Evolutionary conservation across 2,113 vertebrate species (phyloP).

Genomic region (Microcebus jonahi): DNA sequence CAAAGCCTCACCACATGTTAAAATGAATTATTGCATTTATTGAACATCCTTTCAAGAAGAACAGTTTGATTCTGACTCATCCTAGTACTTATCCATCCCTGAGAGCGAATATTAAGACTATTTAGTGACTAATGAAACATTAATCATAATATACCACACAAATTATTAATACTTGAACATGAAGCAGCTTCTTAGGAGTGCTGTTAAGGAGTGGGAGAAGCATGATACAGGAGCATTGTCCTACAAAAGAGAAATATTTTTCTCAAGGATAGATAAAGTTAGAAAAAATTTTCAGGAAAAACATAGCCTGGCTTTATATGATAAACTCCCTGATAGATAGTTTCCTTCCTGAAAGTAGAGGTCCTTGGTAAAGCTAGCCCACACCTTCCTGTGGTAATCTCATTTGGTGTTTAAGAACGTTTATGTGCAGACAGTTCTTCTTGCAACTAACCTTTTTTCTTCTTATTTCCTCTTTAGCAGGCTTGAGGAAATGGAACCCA

Average conservation of each 20-base stretch:
- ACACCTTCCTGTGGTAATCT: background rate
- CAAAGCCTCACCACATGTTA: background rate
- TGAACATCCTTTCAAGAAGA: conserved; percentile 1
- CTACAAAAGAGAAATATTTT: background rate
- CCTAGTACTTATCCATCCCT: background rate
- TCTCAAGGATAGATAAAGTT: background rate
- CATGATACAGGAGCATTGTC: background rate
- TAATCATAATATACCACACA: background rate
- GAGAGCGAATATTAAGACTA: background rate
- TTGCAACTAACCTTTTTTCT: background rate
- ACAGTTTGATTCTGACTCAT: conserved; percentile 48
- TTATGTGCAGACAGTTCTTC: background rate
- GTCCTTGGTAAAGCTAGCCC: background rate
- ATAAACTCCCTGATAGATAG: conserved; percentile 44
- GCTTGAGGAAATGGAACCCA: conserved; percentile 35
- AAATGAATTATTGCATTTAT: background rate
- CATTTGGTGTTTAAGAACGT: background rate
- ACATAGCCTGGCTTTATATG: conserved; percentile 30
- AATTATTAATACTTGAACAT: background rate
- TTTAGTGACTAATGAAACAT: conserved; percentile 32
- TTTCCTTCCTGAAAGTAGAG: conserved; percentile 69
- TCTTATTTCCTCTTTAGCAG: conserved; percentile 3
- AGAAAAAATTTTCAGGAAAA: conserved; percentile 29
- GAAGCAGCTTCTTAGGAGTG: background rate
- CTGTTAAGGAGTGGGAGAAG: background rate